Base-by-base conservation (phyloP, 2,797 vertebrate genomes). In the Yasuhikotakia modesta region DNA sequence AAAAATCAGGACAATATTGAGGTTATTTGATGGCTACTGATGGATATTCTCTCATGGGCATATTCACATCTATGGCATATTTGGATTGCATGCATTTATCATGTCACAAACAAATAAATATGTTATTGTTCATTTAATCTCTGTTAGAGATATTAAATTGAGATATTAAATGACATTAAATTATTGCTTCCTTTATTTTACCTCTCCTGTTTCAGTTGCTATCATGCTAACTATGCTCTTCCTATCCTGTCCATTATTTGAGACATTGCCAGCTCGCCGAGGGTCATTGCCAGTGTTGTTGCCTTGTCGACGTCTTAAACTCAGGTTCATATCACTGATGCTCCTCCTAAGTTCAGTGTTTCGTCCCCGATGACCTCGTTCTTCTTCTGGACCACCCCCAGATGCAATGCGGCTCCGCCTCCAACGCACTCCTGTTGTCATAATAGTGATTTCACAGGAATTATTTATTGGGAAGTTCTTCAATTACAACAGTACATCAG, bases 171-270 rank as follows among this genome's bases (percentile, higher is more conserved):
- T n/a, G n/a, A n/a, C n/a, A n/a, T n/a, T n/a, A 39, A 39, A 39
- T 39, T 39, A 10, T 39, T 8, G 1, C 35, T 39, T 39, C 10
- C n/a, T n/a, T n/a, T n/a, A n/a, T 0, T 88, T 84, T 88, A 94
- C 91, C 91, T 94, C 91, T 82, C 85, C 91, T 45, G 85, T 82
- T 69, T 90, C 92, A 19, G 90, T 35, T 76, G 65, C 80, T 46
- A 95, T 94, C 95, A 96, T 95, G n/a, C n/a, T n/a, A n/a, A n/a
- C n/a, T n/a, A n/a, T n/a, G 91, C 95, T 97, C 85, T 95, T 95
- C 79, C 95, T 91, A 60, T 96, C 95, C 76, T 90, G 89, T 61
- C 81, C 85, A 79, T 90, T 89, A 84, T 83, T 88, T 0, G 85
- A 39, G 24, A 78, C 78, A 72, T 82, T 89, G 73, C 86, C 86